Conservation (phyloP, 2,888 invertebrate species). For the Ectemnius lituratus region DNA sequence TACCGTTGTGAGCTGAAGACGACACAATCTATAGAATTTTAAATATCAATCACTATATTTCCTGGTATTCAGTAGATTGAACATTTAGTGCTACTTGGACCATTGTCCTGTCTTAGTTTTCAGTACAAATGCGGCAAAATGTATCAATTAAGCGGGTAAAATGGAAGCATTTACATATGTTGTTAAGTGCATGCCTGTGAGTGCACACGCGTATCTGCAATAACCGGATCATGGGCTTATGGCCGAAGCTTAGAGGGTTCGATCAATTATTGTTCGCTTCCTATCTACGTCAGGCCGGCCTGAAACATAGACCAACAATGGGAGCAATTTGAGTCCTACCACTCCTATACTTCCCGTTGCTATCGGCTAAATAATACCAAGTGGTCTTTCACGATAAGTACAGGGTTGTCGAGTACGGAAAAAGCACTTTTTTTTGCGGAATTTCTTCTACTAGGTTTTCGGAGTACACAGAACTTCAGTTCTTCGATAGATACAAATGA, state of each 20-base stretch:
- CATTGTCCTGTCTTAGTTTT: too few relatives aligned
- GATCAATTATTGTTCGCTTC: slow-evolving; percentile 73
- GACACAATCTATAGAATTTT: too few relatives aligned
- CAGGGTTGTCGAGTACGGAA: slow-evolving; percentile 13
- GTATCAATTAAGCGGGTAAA: slow-evolving; percentile 30
- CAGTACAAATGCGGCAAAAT: too few relatives aligned
- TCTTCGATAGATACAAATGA: too few relatives aligned
- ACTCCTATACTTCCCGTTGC: slow-evolving; percentile 45
- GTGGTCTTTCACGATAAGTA: slow-evolving; percentile 28
- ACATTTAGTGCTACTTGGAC: too few relatives aligned
- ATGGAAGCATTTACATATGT: slow-evolving; percentile 51
- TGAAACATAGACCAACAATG: slow-evolving; percentile 54
- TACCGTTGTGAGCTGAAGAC: too few relatives aligned
- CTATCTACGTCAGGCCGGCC: slow-evolving; percentile 67
- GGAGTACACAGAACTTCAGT: too few relatives aligned
- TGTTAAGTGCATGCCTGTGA: slow-evolving; percentile 37
- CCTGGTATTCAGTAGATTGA: too few relatives aligned
- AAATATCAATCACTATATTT: too few relatives aligned
- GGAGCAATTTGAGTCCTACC: slow-evolving; percentile 30
- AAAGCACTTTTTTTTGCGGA: too few relatives aligned
- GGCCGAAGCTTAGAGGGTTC: slow-evolving; percentile 70
- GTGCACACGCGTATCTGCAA: slow-evolving; percentile 65
- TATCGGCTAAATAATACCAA: slow-evolving; percentile 41
- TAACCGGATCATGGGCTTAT: slow-evolving; percentile 74
- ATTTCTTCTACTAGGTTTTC: too few relatives aligned